Conservation (phyloP, 2,797 vertebrate genomes). For the Pelobates cultripes region DNA sequence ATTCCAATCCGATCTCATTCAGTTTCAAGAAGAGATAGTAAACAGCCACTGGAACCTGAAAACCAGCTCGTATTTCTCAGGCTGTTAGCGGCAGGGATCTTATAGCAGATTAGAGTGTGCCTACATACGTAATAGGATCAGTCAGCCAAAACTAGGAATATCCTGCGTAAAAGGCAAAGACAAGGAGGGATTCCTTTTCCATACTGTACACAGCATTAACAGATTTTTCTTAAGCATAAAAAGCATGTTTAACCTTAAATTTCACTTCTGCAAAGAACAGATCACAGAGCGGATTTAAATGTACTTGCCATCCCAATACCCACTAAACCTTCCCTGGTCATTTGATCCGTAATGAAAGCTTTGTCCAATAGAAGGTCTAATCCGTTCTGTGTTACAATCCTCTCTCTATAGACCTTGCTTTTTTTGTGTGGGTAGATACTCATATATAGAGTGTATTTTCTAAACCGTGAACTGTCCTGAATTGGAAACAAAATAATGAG, state of each 20-base stretch:
- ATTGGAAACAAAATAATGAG: no score
- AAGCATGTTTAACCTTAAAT: neutral
- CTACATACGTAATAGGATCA: neutral
- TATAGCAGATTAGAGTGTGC: neutral
- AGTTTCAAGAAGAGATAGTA: neutral
- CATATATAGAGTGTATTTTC: no score
- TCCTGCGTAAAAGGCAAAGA: neutral
- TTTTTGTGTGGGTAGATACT: no score
- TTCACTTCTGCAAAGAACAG: neutral
- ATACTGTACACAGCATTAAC: neutral
- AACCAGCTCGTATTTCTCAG: neutral
- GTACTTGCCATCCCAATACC: conserved; percentile 11
- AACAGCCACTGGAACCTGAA: neutral
- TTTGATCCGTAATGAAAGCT: conserved; percentile 44
- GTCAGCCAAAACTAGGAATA: neutral
- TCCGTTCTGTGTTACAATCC: conserved; percentile 21
- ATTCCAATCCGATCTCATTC: neutral
- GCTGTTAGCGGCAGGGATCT: neutral
- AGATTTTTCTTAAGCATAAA: neutral
- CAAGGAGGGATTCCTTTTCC: neutral
- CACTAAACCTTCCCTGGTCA: conserved; percentile 31
- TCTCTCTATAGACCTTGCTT: neutral
- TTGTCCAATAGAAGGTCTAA: conserved; percentile 31
- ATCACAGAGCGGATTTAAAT: conserved; percentile 40
- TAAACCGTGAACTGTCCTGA: no score